Percentiles rank a stretch among this genome's conserved stretches.
Conservation (phyloP, 64 coral and sea anemone species). For the Pachyseris speciosa region DNA sequence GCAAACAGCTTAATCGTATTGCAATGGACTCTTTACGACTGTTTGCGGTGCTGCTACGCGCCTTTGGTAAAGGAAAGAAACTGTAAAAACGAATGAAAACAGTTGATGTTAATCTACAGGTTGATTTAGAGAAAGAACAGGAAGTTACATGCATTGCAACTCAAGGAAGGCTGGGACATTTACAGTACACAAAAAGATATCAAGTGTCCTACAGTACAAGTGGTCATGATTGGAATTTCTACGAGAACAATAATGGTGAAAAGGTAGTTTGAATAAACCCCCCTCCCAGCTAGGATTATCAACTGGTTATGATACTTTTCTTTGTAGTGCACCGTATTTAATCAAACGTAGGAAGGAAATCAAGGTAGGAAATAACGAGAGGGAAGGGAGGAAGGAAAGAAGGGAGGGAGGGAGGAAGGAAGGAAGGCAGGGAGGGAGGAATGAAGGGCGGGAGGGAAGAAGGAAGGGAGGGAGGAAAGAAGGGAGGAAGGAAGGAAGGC, state of each 20-base stretch:
- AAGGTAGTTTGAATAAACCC: no score
- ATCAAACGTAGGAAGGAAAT: not conserved
- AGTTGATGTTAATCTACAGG: not conserved
- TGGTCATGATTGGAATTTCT: slow-evolving; percentile 30
- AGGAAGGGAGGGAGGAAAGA: not conserved
- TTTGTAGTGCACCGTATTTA: no score
- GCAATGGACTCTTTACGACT: no score
- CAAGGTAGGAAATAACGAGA: slow-evolving; percentile 1
- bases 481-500: not conserved
- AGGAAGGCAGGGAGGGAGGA: slow-evolving; percentile 48
- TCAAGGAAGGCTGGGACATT: not conserved
- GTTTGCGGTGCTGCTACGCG: no score
- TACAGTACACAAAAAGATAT: slow-evolving; percentile 9
- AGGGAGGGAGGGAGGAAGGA: slow-evolving; percentile 41
- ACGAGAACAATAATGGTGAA: not conserved
- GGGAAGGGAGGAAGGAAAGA: slow-evolving; percentile 32
- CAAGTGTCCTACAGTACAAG: slow-evolving; percentile 24
- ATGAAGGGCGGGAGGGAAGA: slow-evolving; percentile 21
- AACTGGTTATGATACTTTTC: no score
- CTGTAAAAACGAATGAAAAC: no score
- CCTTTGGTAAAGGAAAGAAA: no score
- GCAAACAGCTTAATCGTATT: no score
- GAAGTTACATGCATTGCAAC: slow-evolving; percentile 20
- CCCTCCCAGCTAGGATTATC: no score
- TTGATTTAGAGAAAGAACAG: slow-evolving; percentile 5